These are phyloP conservation scores for Astur gentilis DNA, from an alignment of 2,113 vertebrate species.

Conservation along the genomic window DNA sequence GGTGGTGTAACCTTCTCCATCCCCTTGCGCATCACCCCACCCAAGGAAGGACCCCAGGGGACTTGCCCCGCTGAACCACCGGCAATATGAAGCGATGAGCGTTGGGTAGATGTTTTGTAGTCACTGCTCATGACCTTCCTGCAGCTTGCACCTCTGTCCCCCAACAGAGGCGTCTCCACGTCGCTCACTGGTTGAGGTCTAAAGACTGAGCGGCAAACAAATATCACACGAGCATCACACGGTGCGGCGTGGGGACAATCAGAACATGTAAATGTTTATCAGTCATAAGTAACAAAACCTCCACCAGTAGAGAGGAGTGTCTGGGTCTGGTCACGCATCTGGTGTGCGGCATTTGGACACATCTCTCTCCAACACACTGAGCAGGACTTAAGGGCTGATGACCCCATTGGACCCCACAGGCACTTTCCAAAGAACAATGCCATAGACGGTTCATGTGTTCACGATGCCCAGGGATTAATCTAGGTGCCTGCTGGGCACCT, in stretches of 20 bases:
- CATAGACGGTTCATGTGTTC: neutral
- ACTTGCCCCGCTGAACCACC: neutral
- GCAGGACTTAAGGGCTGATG: neutral
- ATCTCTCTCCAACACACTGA: neutral
- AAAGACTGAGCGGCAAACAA: neutral
- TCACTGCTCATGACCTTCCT: neutral
- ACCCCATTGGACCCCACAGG: neutral
- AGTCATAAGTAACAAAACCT: neutral
- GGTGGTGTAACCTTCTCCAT: neutral
- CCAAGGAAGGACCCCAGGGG: neutral
- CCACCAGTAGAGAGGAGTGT: neutral
- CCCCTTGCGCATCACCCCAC: neutral
- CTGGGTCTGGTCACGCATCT: fast-evolving
- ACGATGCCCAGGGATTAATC: neutral
- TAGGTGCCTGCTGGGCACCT: neutral
- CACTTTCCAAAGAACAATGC: neutral
- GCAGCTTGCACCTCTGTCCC: neutral
- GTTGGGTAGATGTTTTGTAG: neutral
- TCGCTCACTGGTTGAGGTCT: neutral
- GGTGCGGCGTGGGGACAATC: neutral
- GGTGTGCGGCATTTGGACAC: fast-evolving
- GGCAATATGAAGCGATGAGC: neutral
- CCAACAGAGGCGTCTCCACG: neutral
- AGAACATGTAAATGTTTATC: neutral
- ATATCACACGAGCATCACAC: fast-evolving